Base-by-base conservation (phyloP, 2,888 invertebrate species). In the Helicoverpa assulta region DNA sequence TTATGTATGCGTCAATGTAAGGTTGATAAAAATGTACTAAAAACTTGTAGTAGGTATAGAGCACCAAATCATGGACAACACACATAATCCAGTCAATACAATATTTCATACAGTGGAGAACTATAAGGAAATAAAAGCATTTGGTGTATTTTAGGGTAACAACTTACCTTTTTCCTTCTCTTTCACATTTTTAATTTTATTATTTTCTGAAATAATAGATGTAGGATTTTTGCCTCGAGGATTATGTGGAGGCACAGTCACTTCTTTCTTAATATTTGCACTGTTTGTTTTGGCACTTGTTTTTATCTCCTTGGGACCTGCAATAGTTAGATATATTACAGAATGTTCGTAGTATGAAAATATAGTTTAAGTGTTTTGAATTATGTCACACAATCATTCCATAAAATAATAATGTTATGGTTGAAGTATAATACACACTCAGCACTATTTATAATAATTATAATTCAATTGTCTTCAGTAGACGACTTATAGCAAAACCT, bases 221-320 rank as follows among this genome's bases (percentile, higher is more conserved):
- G 61, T 80, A 19, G 69, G 66, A 67, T 85, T 78, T 82, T 86
- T 90, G 60, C 69, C 82, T 80, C 68, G 88, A 47, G 82, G 65
- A 72, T 72, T 85, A 19, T 82, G 66, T 82, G 88, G 90, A 55
- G 81, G 60, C 43, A 79, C 37, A 80, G 67, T 81, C 21, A 74
- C 59, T 76, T 86, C 88, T 67, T 85, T 92, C 71, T 77, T 88
- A 73, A 78, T 81, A 70, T 66, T 75, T 52, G 80, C 64, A 78
- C 83, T 86, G 73, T 79, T 89, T n/a, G 70, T 75, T 88, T 90
- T 92, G 73, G 84, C 79, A 85, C 82, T 88, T 65, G 81, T 64
- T 83, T 88, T 93, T 54, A 67, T 72, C 69, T 91, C 93, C 62
- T 85, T 91, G 55, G 86, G 73, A 86, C 82, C 94, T 94, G 83